Conservation (phyloP, 2,113 vertebrate species). For the Grammomys surdaster region DNA sequence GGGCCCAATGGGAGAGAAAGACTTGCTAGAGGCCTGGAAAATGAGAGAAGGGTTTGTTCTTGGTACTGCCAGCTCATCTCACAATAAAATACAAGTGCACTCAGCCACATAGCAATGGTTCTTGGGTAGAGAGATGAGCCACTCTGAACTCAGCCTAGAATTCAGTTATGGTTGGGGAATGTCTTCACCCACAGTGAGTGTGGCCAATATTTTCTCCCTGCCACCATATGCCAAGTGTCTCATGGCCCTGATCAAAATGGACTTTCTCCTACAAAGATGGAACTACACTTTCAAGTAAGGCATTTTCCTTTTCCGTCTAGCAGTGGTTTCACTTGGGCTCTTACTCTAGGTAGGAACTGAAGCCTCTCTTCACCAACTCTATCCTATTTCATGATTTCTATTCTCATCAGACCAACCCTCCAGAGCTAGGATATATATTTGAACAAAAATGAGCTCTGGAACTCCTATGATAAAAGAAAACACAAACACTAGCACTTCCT, state of each 20-base stretch:
- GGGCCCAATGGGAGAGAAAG: neutral
- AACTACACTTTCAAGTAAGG: neutral
- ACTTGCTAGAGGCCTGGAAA: neutral
- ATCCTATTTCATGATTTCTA: neutral
- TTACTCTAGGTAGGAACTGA: neutral
- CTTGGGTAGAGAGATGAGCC: neutral
- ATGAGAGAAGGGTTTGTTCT: neutral
- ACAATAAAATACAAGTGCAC: neutral
- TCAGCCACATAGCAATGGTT: neutral
- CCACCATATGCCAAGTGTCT: neutral
- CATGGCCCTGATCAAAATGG: too few relatives aligned
- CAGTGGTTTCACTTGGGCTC: neutral
- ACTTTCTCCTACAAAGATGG: rapidly evolving
- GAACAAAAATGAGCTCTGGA: neutral
- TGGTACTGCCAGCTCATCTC: constrained; percentile 26
- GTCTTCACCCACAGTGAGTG: rapidly evolving
- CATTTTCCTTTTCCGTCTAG: neutral
- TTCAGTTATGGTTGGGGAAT: neutral
- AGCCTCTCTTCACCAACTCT: neutral
- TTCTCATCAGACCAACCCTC: neutral
- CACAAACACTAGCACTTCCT: neutral
- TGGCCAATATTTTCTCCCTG: neutral
- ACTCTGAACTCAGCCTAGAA: neutral
- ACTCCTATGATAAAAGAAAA: neutral
- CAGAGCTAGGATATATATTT: neutral